Conservation (phyloP, 1,140 invertebrate species). For the Tetragonula clypearis region DNA sequence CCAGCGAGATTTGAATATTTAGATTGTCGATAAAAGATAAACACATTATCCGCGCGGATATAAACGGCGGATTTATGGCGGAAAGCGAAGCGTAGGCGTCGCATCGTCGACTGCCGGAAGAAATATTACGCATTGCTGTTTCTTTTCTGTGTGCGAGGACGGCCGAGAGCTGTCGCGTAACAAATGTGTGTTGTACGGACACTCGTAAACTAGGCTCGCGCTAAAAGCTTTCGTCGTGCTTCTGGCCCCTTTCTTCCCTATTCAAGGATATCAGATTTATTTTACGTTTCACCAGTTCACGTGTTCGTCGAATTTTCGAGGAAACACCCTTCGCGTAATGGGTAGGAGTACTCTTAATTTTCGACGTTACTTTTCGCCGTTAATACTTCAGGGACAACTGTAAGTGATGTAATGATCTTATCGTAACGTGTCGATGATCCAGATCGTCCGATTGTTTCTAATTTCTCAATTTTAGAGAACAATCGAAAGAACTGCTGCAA, state of each 20-base stretch:
- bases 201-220: constrained; percentile 67
- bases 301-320: background rate
- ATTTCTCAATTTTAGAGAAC: too few species aligned
- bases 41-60: constrained; percentile 66
- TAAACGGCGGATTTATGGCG: constrained; percentile 68
- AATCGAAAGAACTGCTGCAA: too few species aligned
- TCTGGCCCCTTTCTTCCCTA: constrained; percentile 41
- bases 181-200: constrained; percentile 57
- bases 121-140: constrained; percentile 65
- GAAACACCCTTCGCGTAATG: too few species aligned
- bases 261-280: constrained; percentile 61
- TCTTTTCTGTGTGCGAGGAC: constrained; percentile 63
- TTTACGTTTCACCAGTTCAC: constrained; percentile 27
- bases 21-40: constrained; percentile 70
- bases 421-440: too few species aligned
- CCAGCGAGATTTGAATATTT: constrained; percentile 57
- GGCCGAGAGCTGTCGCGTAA: constrained; percentile 66
- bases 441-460: too few species aligned
- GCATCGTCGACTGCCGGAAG: constrained; percentile 56
- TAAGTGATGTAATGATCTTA: too few species aligned
- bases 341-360: too few species aligned
- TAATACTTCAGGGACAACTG: too few species aligned
- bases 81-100: constrained; percentile 65
- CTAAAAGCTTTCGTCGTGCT: constrained; percentile 63
- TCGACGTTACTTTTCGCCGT: too few species aligned